Evolutionary conservation across 2,888 invertebrate genomes (phyloP).

Genomic region (Macroteleia sp.): DNA sequence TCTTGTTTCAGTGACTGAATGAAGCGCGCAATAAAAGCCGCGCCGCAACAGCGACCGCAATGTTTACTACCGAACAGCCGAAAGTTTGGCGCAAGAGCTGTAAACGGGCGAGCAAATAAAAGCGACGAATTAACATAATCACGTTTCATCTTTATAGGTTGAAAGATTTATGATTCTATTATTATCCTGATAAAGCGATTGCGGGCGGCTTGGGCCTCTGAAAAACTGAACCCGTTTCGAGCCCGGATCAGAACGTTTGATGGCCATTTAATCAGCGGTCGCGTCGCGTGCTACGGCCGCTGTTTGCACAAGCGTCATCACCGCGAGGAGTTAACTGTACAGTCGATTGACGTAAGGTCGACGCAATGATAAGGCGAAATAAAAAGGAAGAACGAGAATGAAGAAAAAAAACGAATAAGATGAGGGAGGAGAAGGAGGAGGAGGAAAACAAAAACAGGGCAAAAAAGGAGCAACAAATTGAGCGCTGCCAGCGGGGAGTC

Average conservation of each 20-base stretch:
- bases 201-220: background rate
- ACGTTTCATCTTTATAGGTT: slow-evolving; percentile 34
- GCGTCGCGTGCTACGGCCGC: slow-evolving; percentile 20
- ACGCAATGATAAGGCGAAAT: slow-evolving; percentile 48
- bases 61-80: slow-evolving; percentile 28
- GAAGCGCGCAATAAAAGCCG: slow-evolving; percentile 16
- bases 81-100: slow-evolving; percentile 25
- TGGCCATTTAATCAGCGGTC: slow-evolving; percentile 20
- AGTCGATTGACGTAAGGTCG: slow-evolving; percentile 7
- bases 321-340: slow-evolving; percentile 33
- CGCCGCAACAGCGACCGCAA: slow-evolving; percentile 23
- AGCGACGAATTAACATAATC: slow-evolving; percentile 36
- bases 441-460: background rate
- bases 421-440: background rate
- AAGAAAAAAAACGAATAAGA: slow-evolving; percentile 47
- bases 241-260: slow-evolving; percentile 1
- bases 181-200: slow-evolving; percentile 31
- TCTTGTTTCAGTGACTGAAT: too few species aligned
- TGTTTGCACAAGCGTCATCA: slow-evolving; percentile 22
- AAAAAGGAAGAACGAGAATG: slow-evolving; percentile 38
- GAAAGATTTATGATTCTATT: slow-evolving; percentile 30
- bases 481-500: slow-evolving; percentile 75
- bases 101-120: slow-evolving; percentile 25
- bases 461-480: slow-evolving; percentile 60
- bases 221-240: background rate